Evolutionary conservation across 2,797 vertebrate genomes (phyloP).

Genomic region (Euthynnus affinis): DNA sequence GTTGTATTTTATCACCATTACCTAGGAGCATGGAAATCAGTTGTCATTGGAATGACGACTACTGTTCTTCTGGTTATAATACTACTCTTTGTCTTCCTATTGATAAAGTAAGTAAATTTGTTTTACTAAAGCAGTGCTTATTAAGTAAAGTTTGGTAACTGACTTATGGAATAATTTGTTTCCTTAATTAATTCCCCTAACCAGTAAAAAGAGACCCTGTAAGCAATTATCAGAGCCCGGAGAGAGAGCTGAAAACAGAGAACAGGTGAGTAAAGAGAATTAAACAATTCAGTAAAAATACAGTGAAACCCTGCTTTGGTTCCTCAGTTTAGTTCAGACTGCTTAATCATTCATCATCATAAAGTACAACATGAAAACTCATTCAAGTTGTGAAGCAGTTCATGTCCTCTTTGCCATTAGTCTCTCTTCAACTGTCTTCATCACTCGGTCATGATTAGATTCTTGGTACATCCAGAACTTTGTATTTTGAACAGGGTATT

Average conservation of each 20-base stretch:
- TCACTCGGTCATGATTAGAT: no score
- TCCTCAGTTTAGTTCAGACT: neutral
- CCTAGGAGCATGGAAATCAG: neutral
- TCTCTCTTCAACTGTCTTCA: no score
- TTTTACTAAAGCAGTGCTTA: neutral
- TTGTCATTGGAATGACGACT: neutral
- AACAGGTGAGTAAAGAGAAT: slow-evolving; percentile 25
- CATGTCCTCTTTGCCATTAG: no score
- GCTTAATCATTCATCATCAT: no score
- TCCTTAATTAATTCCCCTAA: neutral
- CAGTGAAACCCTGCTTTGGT: neutral
- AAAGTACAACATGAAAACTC: no score
- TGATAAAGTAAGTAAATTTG: slow-evolving; percentile 3
- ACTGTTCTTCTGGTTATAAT: neutral
- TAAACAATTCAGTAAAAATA: neutral
- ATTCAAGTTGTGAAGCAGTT: no score
- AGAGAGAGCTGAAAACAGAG: neutral
- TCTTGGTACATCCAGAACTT: no score
- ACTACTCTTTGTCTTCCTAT: neutral
- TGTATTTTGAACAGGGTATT: no score
- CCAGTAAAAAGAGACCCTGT: slow-evolving; percentile 15
- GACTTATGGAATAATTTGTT: neutral
- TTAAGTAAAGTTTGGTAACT: neutral
- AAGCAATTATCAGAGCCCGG: neutral
- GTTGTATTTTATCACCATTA: neutral